Base-by-base conservation (phyloP, 1,140 invertebrate genomes). In the Formica selysi region DNA sequence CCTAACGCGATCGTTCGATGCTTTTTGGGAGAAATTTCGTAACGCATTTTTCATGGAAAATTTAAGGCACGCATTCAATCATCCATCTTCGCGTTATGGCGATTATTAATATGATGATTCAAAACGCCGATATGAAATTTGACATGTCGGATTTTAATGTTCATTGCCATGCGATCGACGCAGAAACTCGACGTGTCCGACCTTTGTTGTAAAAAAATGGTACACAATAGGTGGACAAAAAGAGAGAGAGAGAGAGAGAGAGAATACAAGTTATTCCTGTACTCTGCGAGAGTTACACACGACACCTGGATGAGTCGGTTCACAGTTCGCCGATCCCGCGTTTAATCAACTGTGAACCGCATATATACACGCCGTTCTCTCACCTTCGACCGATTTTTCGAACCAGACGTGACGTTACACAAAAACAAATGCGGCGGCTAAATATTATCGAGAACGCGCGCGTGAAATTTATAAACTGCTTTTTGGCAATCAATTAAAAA, bases 281-380 rank as follows among this genome's bases (percentile, higher is more conserved):
- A 83, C 73, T 38, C 51, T 64, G 76, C 87, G 57, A 73, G 1
- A 88, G 85, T 51, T 48, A 51, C 48, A 51, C 48, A 51, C 48
- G 48, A 84, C 92, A 91, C 91, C 89, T 92, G 91, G 92, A 87
- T 93, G 91, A 91, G 87, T 91, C 88, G 89, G 83, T 92, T 91
- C 90, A 93, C 92, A 87, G 89, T 91, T 92, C 91, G 87, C 88
- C 91, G 92, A 90, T 92, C 81, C 64, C 81, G 85, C 88, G 87
- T 87, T 90, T 93, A 93, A 93, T 94, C 92, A 94, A 88, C 90
- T 89, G 91, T 92, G 81, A 91, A 84, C 73, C 79, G 85, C 85
- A 62, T 86, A 88, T 83, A 83, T 44, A 51, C 22, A 76, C 29
- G 38, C 38, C 11, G 48, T 64, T 65, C 73, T 36, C 32, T 68